Conservation (phyloP, 2,113 vertebrate genomes). For the Osmerus mordax region DNA sequence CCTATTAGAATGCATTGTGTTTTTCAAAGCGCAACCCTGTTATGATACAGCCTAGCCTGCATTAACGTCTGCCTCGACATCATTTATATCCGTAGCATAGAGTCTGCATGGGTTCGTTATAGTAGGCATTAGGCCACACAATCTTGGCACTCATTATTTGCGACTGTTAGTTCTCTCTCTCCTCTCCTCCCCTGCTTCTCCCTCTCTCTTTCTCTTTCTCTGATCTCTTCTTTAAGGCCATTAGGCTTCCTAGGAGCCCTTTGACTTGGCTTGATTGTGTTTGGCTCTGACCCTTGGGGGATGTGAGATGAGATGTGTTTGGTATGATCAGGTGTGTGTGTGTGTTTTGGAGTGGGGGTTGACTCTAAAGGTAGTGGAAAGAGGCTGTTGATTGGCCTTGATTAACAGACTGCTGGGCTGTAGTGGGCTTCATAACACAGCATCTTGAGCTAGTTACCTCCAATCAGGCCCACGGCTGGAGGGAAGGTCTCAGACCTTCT, state of each 20-base stretch:
- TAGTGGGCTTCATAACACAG: constrained; percentile 43
- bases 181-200: too few relatives aligned
- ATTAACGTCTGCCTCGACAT: too few relatives aligned
- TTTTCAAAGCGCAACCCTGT: too few relatives aligned
- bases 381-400: constrained; percentile 64
- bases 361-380: constrained; percentile 28
- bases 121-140: too few relatives aligned
- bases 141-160: too few relatives aligned
- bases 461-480: constrained; percentile 48
- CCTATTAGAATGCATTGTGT: too few relatives aligned
- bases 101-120: not conserved
- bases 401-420: constrained; percentile 60
- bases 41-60: too few relatives aligned
- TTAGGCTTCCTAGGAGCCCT: constrained; percentile 45
- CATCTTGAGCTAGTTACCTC: constrained; percentile 73
- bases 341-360: constrained; percentile 25
- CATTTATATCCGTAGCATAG: too few relatives aligned
- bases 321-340: constrained; percentile 28
- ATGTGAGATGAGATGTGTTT: constrained; percentile 40
- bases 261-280: constrained; percentile 61
- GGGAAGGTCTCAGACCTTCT: constrained; percentile 43
- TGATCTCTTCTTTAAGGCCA: constrained; percentile 43
- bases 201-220: constrained; percentile 31
- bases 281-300: constrained; percentile 38
- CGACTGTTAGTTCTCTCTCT: too few relatives aligned